phyloP scores from a whole-genome alignment of 2,888 invertebrate genomes.

The Mactromeris polynyma region DNA sequence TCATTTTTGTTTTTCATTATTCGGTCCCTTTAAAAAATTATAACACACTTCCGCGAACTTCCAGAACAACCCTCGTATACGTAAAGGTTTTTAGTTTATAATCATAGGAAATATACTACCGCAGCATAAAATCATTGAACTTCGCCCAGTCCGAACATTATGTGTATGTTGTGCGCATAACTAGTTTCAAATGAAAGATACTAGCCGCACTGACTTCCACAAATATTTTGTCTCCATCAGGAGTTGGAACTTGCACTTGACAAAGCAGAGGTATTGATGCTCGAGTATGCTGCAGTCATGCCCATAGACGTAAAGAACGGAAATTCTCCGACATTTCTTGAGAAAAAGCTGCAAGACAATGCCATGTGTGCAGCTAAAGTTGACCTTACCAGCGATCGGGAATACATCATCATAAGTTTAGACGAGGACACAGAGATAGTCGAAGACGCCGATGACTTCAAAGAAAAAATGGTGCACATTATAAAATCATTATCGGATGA shows the following conservation, averaged over 20 bases:
- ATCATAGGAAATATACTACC: no score
- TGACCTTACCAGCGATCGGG: background rate
- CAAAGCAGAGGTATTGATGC: background rate
- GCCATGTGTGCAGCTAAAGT: background rate
- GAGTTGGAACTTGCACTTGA: background rate
- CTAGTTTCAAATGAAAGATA: no score
- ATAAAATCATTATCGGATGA: conserved; percentile 4
- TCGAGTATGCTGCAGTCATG: background rate
- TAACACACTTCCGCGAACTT: no score
- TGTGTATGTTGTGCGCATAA: no score
- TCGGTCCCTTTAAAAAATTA: no score
- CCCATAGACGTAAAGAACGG: background rate
- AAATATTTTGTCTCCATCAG: no score
- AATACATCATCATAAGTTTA: background rate
- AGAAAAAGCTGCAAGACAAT: background rate
- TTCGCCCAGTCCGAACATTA: no score
- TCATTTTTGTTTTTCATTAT: no score
- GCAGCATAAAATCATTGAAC: no score
- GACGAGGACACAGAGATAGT: background rate
- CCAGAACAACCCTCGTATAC: no score
- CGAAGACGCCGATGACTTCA: background rate
- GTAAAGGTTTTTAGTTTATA: no score
- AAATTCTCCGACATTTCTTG: background rate
- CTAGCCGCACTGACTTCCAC: no score
- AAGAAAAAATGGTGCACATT: background rate